Evolutionary conservation across 2,888 invertebrate genomes (phyloP).

Genomic region (Tetranychus piercei): DNA sequence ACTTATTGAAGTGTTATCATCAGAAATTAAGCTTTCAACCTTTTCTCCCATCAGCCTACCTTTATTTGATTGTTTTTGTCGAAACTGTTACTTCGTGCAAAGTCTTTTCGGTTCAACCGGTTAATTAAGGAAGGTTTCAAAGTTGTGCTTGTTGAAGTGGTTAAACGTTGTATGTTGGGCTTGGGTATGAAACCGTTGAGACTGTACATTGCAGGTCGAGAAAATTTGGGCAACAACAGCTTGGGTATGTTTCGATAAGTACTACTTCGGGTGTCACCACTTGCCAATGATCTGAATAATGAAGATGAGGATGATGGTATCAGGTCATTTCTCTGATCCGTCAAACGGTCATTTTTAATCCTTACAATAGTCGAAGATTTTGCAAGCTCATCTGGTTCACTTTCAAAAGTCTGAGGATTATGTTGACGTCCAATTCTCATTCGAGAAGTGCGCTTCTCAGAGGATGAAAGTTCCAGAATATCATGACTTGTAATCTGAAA

Average conservation of each 20-base stretch:
- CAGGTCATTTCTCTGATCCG: neutral
- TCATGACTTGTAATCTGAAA: neutral
- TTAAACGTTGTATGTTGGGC: constrained; percentile 25
- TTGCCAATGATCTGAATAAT: neutral
- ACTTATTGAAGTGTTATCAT: too few relatives aligned
- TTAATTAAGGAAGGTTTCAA: neutral
- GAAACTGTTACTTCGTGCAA: neutral
- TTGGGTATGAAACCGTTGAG: constrained; percentile 27
- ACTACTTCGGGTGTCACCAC: neutral
- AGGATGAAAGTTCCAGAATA: neutral
- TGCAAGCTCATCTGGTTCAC: neutral
- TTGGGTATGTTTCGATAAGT: constrained; percentile 22
- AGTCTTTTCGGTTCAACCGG: neutral
- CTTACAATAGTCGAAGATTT: neutral
- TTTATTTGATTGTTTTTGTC: neutral
- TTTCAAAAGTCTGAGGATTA: neutral
- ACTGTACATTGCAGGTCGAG: constrained; percentile 27
- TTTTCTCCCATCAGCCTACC: neutral
- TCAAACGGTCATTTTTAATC: neutral
- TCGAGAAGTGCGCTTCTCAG: neutral
- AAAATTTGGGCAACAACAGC: constrained; percentile 25
- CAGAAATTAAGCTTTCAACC: neutral
- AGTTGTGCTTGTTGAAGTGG: constrained; percentile 20
- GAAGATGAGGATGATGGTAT: neutral
- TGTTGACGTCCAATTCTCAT: neutral